Evolutionary conservation across 1,140 invertebrate species (phyloP).

Genomic region (Zeugodacus cucurbitae): DNA sequence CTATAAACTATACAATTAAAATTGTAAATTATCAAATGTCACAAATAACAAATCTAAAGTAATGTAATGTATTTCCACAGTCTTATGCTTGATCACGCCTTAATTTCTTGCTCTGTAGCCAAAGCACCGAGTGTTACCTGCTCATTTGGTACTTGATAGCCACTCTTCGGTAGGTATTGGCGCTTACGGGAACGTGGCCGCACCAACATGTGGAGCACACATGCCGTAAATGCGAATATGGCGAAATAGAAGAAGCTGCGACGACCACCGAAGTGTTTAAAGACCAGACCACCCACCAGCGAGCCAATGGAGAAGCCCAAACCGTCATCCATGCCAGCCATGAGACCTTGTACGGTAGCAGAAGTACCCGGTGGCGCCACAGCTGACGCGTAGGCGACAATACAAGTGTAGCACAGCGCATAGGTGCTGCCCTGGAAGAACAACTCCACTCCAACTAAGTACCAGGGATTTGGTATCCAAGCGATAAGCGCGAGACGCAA

Average conservation of each 20-base stretch:
- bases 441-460: constrained; percentile 76
- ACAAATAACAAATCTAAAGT: not conserved
- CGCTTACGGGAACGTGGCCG: constrained; percentile 56
- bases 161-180: constrained; percentile 58
- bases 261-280: constrained; percentile 70
- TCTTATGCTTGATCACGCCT: not conserved
- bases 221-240: constrained; percentile 67
- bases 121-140: constrained; percentile 41
- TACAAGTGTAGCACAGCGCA: constrained; percentile 81
- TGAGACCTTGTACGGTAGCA: constrained; percentile 82
- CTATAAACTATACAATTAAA: too few species aligned
- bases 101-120: not conserved
- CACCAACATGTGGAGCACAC: constrained; percentile 67
- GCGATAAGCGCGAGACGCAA: constrained; percentile 76
- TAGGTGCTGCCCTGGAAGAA: constrained; percentile 83
- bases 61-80: not conserved
- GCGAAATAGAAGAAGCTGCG: constrained; percentile 70
- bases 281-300: constrained; percentile 72
- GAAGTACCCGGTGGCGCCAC: constrained; percentile 81
- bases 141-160: constrained; percentile 53
- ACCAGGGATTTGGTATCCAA: constrained; percentile 78
- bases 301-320: constrained; percentile 76
- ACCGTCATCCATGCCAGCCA: constrained; percentile 85
- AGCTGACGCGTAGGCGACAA: constrained; percentile 80
- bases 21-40: not conserved